A percentile compares a stretch with the other conserved stretches of the same genome.
These are phyloP conservation scores for Mechanitis messenoides DNA, from an alignment of 2,888 invertebrate species.

Conservation along the genomic window DNA sequence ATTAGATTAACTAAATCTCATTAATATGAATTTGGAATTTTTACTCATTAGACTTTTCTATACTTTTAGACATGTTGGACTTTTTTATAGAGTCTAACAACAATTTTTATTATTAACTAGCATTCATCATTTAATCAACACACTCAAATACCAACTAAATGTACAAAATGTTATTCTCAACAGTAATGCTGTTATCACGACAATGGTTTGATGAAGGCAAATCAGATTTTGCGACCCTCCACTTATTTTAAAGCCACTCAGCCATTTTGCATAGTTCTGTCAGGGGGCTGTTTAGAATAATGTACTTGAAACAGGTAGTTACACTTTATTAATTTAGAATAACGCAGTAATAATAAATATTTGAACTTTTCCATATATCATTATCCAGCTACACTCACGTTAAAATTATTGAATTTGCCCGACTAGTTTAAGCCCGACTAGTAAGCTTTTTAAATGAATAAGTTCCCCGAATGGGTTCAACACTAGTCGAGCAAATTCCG, in stretches of 20 bases:
- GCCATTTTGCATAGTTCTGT: slow-evolving; percentile 64
- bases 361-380: background rate
- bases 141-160: background rate
- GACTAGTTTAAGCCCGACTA: too few species aligned
- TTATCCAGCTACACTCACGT: too few species aligned
- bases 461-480: too few species aligned
- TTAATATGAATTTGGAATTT: too few species aligned
- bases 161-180: slow-evolving; percentile 34
- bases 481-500: too few species aligned
- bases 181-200: slow-evolving; percentile 65
- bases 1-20: too few species aligned
- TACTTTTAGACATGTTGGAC: too few species aligned
- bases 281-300: slow-evolving; percentile 27
- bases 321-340: background rate
- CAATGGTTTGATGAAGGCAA: slow-evolving; percentile 75
- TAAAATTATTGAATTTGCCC: too few species aligned
- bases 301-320: background rate
- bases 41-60: too few species aligned
- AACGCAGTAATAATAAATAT: background rate
- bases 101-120: background rate
- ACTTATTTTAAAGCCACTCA: slow-evolving; percentile 72
- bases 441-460: too few species aligned
- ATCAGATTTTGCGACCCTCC: slow-evolving; percentile 69
- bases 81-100: too few species aligned
- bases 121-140: background rate